Evolutionary conservation across 2,113 vertebrate genomes (phyloP).

Genomic region (Carassius gibelio): DNA sequence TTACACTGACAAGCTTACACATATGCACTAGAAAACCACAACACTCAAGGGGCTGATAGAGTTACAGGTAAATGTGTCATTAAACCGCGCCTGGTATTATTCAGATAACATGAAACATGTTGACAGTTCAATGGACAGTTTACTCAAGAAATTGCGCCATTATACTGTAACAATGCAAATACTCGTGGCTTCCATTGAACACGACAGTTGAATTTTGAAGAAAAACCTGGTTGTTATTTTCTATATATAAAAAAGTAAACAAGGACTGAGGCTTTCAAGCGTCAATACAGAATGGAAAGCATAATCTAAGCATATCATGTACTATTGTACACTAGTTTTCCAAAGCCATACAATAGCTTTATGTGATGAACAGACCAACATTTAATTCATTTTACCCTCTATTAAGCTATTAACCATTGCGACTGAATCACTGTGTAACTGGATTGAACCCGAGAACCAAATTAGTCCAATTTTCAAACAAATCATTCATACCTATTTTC

Average conservation of each 20-base stretch:
- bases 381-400: not conserved
- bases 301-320: too few species aligned
- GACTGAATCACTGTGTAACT: not conserved
- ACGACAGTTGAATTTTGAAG: not conserved
- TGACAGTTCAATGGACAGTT: not conserved
- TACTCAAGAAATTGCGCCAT: not conserved
- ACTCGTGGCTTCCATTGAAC: not conserved
- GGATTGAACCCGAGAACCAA: not conserved
- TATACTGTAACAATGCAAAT: not conserved
- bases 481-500: not conserved
- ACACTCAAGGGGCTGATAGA: not conserved
- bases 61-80: not conserved
- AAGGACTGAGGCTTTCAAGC: not conserved
- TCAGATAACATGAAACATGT: slow-evolving; percentile 2
- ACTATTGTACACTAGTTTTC: not conserved
- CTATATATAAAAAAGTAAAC: not conserved
- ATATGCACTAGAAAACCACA: slow-evolving; percentile 8
- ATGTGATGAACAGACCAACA: not conserved
- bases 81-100: not conserved
- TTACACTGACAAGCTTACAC: slow-evolving; percentile 15
- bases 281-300: not conserved
- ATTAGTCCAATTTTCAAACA: not conserved
- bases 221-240: not conserved
- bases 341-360: not conserved
- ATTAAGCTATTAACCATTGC: not conserved